Evolutionary conservation across 2,888 invertebrate genomes (phyloP).

Genomic region (Elegia similella): DNA sequence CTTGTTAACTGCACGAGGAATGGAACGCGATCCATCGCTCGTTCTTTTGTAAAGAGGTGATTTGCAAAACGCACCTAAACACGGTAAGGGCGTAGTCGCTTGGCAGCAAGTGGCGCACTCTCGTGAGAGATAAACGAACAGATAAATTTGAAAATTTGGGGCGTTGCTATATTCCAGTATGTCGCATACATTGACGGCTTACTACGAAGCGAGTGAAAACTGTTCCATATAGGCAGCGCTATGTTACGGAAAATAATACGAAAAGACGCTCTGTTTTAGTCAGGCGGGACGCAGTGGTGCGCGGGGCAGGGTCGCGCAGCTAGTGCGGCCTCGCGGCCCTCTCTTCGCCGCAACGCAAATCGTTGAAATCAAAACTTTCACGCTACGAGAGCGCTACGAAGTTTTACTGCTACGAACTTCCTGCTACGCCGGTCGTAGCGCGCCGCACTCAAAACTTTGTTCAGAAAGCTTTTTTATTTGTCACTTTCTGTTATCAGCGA

Average conservation of each 20-base stretch:
- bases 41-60: slow-evolving; percentile 53
- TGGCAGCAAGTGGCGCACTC: slow-evolving; percentile 77
- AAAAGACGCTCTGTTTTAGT: slow-evolving; percentile 19
- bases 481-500: slow-evolving; percentile 75
- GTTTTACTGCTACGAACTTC: slow-evolving; percentile 82
- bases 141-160: slow-evolving; percentile 60
- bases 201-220: fast-evolving
- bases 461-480: slow-evolving; percentile 78
- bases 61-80: slow-evolving; percentile 62
- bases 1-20: slow-evolving; percentile 48
- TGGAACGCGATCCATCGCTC: slow-evolving; percentile 53
- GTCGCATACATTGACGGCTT: slow-evolving; percentile 45
- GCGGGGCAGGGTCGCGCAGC: slow-evolving; percentile 63
- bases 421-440: slow-evolving; percentile 77
- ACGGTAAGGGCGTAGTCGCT: slow-evolving; percentile 70
- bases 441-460: slow-evolving; percentile 79
- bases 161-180: slow-evolving; percentile 23
- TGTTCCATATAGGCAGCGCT: slow-evolving; percentile 24
- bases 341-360: slow-evolving; percentile 78
- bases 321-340: slow-evolving; percentile 74
- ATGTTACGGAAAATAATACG: slow-evolving; percentile 42
- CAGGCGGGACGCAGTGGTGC: slow-evolving; percentile 32
- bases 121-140: slow-evolving; percentile 76
- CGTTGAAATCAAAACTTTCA: slow-evolving; percentile 82
- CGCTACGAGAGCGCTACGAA: slow-evolving; percentile 81